Conservation (phyloP, 2,888 invertebrate genomes). For the Oligia fasciuncula region DNA sequence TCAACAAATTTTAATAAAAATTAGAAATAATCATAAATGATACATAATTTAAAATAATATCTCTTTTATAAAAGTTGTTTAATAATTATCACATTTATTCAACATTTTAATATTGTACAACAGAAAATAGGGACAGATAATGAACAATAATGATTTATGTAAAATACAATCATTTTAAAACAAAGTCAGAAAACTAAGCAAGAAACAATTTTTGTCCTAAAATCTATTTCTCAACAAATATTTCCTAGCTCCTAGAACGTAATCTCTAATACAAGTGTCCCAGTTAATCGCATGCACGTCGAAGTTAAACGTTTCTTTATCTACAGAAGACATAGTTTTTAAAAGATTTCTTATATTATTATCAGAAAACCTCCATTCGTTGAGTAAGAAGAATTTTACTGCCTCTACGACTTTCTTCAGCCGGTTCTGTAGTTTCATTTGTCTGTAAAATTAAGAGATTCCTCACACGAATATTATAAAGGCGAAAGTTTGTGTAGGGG, state of each 20-base stretch:
- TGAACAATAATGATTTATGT: neutral
- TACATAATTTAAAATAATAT: too few species aligned
- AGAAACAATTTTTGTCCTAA: neutral
- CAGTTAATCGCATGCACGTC: conserved; percentile 65
- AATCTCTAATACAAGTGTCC: conserved; percentile 63
- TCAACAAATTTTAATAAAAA: too few species aligned
- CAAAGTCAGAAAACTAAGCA: neutral
- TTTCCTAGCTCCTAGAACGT: conserved; percentile 60
- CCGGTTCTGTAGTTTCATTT: conserved; percentile 67
- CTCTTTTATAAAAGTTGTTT: too few species aligned
- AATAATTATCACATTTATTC: too few species aligned
- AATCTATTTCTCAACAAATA: conserved; percentile 42
- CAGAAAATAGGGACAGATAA: too few species aligned
- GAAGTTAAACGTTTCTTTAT: conserved; percentile 64
- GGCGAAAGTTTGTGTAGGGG: too few species aligned
- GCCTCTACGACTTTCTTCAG: conserved; percentile 46
- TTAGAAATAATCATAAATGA: too few species aligned
- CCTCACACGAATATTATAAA: too few species aligned
- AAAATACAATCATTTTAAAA: neutral
- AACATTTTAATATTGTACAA: too few species aligned
- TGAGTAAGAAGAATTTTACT: conserved; percentile 59
- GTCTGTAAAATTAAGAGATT: conserved; percentile 63
- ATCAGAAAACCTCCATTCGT: conserved; percentile 66
- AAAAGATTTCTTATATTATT: conserved; percentile 59
- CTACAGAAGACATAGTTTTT: conserved; percentile 47